These are phyloP conservation scores for Eublepharis macularius DNA, from an alignment of 2,113 vertebrate genomes.

Conservation along the genomic window DNA sequence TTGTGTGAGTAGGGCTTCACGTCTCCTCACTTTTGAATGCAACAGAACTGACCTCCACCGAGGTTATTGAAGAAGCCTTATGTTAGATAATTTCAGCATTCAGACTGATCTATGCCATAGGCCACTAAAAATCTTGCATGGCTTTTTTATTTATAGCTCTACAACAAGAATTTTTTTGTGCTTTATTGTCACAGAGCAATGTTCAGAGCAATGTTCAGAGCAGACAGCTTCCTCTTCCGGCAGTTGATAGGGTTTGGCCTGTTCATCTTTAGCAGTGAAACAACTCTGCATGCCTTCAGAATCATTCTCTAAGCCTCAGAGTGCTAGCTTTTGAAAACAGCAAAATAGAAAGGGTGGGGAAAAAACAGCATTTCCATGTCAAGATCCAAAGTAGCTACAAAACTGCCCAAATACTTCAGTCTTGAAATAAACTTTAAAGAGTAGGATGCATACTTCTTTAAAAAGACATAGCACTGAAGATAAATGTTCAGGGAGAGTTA, in stretches of 20 bases:
- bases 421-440: neutral
- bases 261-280: neutral
- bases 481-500: slow-evolving; percentile 25
- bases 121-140: neutral
- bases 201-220: neutral
- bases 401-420: neutral
- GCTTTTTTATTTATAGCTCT: neutral
- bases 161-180: neutral
- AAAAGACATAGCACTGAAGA: slow-evolving; percentile 39
- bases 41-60: neutral
- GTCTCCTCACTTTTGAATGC: neutral
- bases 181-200: too few species aligned
- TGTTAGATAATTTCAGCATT: neutral
- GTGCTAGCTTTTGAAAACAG: neutral
- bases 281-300: neutral
- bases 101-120: neutral
- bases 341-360: neutral
- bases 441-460: slow-evolving; percentile 33
- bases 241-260: too few species aligned
- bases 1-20: neutral
- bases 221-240: neutral
- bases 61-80: neutral
- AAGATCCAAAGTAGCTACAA: neutral
- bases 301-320: neutral
- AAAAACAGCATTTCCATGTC: neutral